Percentiles rank a stretch among this genome's conserved stretches.
These are phyloP conservation scores for Lasius platythorax DNA, from an alignment of 2,888 invertebrate genomes.

Conservation along the genomic window DNA sequence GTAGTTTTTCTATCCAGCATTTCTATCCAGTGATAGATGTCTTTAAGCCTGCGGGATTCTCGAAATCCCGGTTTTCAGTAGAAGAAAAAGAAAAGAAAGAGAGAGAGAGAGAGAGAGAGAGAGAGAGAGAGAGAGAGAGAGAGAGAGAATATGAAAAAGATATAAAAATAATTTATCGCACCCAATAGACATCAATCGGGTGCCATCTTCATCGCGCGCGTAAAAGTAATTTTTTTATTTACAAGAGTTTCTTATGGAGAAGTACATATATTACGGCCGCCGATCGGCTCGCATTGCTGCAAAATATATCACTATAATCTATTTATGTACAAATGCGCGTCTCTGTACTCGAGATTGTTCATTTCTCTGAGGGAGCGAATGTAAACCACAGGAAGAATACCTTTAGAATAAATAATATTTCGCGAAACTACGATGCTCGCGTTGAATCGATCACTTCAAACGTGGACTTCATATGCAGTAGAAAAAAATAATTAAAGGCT, in stretches of 20 bases:
- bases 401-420: constrained; percentile 67
- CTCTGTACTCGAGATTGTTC: constrained; percentile 33
- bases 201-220: constrained; percentile 50
- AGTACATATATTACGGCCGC: constrained; percentile 30
- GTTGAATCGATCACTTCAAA: constrained; percentile 22
- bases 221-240: constrained; percentile 60
- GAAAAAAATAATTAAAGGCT: constrained; percentile 44
- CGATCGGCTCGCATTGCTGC: constrained; percentile 53
- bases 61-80: constrained; percentile 38
- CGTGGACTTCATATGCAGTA: constrained; percentile 1
- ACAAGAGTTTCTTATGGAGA: constrained; percentile 57
- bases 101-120: constrained; percentile 26
- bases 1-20: constrained; percentile 63
- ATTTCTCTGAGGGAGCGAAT: constrained; percentile 34
- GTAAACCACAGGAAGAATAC: background rate
- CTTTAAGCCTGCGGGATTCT: constrained; percentile 45
- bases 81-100: constrained; percentile 32
- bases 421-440: constrained; percentile 31
- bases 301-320: constrained; percentile 65
- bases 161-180: constrained; percentile 73
- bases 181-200: constrained; percentile 38
- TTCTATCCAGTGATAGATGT: constrained; percentile 66
- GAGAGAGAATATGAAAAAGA: constrained; percentile 36
- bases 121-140: constrained; percentile 20
- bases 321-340: constrained; percentile 72